Evolutionary conservation across 2,113 vertebrate species (phyloP), one percentile per base, ranked within the genome.

Genomic region (Peromyscus maniculatus): DNA sequence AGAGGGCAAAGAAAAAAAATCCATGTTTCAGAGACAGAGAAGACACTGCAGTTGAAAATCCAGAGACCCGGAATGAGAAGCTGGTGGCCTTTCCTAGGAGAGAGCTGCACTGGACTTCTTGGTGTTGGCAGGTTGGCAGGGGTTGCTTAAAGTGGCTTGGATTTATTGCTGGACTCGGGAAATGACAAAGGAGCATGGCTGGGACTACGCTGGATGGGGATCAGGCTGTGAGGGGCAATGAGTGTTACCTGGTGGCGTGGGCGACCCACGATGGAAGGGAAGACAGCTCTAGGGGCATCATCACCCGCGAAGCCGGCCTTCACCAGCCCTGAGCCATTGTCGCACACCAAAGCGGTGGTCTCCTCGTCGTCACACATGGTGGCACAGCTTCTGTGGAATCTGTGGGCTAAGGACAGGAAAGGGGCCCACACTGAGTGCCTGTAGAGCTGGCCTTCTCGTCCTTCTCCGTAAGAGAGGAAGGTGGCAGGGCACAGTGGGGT

Each of bases 301-400:
- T 99, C 99, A 87, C 99, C 99, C 22, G 99, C 99, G 91, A 99
- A 99, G 98, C 99, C 99, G 93, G 99, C 99, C 99, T 99, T 99
- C 95, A 99, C 99, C 97, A 99, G 99, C 96, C 99, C 99, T 46
- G 99, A 99, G 96, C 99, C 99, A 19, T 99, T 99, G 99, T 99
- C 99, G 98, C 99, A 99, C 99, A 99, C 99, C 95, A 99, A 98
- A 67, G 99, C 99, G 94, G 99, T 99, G 98, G 99, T 99, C 98
- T 99, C 99, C 57, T 99, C 99, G 96, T 99, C 99, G 99, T 99
- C 99, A 98, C 99, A 99, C 99, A 99, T 99, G 96, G 90, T 99
- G 98, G 98, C 92, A 26, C 98, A 92, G 95, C 91, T 93, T 95
- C 22, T 36, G 86, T 57, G 79, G 71, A 91, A 59, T 94, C 98